Base-by-base conservation (phyloP, 2,888 invertebrate species). In the Auanema freiburgensis region DNA sequence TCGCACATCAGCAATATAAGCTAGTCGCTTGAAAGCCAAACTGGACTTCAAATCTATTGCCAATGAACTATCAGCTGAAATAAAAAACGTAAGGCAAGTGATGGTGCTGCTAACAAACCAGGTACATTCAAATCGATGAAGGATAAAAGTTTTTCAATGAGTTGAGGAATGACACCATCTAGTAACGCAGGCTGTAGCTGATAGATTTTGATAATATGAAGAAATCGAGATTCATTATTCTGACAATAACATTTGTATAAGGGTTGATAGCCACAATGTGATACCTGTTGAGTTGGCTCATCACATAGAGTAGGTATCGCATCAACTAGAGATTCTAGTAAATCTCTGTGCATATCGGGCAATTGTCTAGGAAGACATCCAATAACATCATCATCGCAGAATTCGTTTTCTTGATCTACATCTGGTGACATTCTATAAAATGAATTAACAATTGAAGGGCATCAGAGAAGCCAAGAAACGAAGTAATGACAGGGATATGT, bases 131-230 rank as follows among this genome's bases (percentile, higher is more conserved):
- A 63, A 23, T 56, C 54, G 8, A 81, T 67, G 41, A 63, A 66
- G 12, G 44, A 42, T 6, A 78, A 57, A 11, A 81, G 57, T 2
- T 44, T 25, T 23, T 67, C 56, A 3, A 82, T 68, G 5, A 80
- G 43, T 14, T 63, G 61, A 1, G 75, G 67, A 24, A 82, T 68
- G 46, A 75, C 60, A 21, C 69, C 59, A 56, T 82, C 80, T 61
- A 83, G 64, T 3, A 83, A 67, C 23, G 68, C 65, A 14, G 80
- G 77, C 51, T 81, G 78, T 42, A 76, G 74, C 55, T 72, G 74
- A 57, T 77, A 78, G 4, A 74, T 40, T 42, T 75, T 67, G 5
- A 77, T 53, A 16, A 77, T 59, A 8, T 74, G 65, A 25, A 61
- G 66, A 58, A 65, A 77, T n/a, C 69, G 57, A 23, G 70, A 71